Conservation (phyloP, 2,888 invertebrate species). For the Eupithecia vulgata region DNA sequence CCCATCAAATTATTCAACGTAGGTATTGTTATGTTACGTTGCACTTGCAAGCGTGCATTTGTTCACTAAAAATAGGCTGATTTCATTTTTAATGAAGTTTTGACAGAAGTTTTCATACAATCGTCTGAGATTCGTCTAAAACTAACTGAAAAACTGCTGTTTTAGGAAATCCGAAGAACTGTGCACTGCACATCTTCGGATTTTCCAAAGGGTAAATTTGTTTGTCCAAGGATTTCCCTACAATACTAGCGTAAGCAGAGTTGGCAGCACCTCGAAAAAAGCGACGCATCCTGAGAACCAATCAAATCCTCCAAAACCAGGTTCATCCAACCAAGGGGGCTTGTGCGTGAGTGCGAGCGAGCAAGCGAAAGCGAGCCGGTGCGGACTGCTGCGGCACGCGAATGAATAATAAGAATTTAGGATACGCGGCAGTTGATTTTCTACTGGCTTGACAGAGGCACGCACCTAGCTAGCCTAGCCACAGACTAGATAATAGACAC, state of each 20-base stretch:
- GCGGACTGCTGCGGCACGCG: neutral
- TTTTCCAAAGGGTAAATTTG: neutral
- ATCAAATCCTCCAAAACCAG: neutral
- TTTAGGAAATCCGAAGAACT: no score
- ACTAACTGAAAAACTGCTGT: no score
- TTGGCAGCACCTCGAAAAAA: neutral
- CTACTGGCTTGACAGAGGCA: slow-evolving; percentile 5
- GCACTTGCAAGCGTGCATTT: no score
- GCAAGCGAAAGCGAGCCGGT: neutral
- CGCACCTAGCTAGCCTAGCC: slow-evolving; percentile 1
- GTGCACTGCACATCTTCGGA: no score
- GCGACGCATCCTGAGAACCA: neutral
- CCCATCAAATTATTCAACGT: no score
- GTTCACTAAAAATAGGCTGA: no score
- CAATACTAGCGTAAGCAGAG: neutral
- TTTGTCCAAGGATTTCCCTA: neutral
- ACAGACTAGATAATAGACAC: neutral
- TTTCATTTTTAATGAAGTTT: no score
- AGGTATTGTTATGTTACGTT: no score
- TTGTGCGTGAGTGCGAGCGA: neutral
- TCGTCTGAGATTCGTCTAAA: no score
- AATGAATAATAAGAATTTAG: neutral
- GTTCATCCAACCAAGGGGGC: neutral
- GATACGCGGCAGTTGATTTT: slow-evolving; percentile 6
- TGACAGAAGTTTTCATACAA: no score